Conservation (phyloP, 2,888 invertebrate genomes). For the Terebella lapidaria region DNA sequence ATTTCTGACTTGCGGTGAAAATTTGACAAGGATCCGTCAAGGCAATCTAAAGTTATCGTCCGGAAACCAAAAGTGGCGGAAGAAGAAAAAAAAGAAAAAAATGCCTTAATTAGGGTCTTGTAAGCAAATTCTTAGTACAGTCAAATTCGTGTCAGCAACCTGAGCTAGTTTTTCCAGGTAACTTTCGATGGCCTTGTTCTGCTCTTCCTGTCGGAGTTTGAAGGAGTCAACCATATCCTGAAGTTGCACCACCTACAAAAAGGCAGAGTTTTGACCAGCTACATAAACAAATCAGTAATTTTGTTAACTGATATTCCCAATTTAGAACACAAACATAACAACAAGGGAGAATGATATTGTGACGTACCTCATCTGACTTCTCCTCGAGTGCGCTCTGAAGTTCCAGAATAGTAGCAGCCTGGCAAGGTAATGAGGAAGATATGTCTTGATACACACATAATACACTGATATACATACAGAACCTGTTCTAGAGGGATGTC, state of each 20-base stretch:
- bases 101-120: background rate
- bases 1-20: no score
- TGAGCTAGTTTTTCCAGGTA: constrained; percentile 68
- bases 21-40: no score
- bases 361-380: constrained; percentile 66
- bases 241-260: constrained; percentile 61
- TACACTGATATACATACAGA: no score
- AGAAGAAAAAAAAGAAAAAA: background rate
- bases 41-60: no score
- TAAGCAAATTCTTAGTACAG: background rate
- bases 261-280: background rate
- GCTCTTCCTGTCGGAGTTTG: constrained; percentile 67
- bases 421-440: constrained; percentile 21
- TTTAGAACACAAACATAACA: background rate
- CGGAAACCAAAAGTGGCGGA: no score
- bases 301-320: background rate
- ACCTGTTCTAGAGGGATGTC: no score
- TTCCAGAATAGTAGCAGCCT: constrained; percentile 61
- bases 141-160: constrained; percentile 26
- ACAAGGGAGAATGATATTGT: background rate
- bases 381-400: constrained; percentile 73
- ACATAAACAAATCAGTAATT: background rate
- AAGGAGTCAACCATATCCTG: constrained; percentile 67
- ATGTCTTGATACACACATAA: background rate
- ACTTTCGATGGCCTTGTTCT: constrained; percentile 66